Percentiles rank a stretch among this genome's conserved stretches.
phyloP scores from a whole-genome alignment of 2,113 vertebrate species.

The Corythornis vintsioides region DNA sequence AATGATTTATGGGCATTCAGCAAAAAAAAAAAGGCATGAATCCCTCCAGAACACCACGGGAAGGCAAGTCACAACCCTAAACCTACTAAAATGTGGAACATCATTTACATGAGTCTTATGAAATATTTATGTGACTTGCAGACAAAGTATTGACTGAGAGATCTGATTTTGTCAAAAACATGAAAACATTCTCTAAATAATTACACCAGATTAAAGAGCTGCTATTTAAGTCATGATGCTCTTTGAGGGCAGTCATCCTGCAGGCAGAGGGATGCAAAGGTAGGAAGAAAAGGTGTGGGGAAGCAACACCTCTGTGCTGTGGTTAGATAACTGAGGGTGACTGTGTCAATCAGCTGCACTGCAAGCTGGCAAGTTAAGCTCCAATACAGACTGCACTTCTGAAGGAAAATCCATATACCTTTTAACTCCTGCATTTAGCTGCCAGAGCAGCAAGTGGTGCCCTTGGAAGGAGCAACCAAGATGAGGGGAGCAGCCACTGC shows the following conservation, averaged over 20 bases:
- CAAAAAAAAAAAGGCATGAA: background rate
- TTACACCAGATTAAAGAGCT: background rate
- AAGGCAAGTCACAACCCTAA: background rate
- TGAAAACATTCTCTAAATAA: slow-evolving; percentile 5
- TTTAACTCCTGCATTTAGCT: background rate
- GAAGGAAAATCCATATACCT: slow-evolving; percentile 15
- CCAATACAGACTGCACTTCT: background rate
- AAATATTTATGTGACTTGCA: slow-evolving; percentile 44
- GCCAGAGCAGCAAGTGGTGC: background rate
- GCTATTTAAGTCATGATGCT: background rate
- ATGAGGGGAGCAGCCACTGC: background rate
- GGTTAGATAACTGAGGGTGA: background rate
- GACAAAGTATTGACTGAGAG: slow-evolving; percentile 26
- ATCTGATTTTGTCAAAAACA: background rate
- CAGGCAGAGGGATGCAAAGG: background rate
- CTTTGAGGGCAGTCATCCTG: background rate
- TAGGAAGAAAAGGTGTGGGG: background rate
- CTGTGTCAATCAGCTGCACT: background rate
- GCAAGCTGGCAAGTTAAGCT: background rate
- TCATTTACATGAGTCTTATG: slow-evolving; percentile 10
- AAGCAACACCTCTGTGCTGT: background rate
- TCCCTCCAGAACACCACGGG: background rate
- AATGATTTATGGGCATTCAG: background rate
- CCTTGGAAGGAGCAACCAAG: background rate
- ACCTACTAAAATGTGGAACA: background rate